These are phyloP conservation scores for Limanda limanda DNA, from an alignment of 2,113 vertebrate species.

Conservation along the genomic window DNA sequence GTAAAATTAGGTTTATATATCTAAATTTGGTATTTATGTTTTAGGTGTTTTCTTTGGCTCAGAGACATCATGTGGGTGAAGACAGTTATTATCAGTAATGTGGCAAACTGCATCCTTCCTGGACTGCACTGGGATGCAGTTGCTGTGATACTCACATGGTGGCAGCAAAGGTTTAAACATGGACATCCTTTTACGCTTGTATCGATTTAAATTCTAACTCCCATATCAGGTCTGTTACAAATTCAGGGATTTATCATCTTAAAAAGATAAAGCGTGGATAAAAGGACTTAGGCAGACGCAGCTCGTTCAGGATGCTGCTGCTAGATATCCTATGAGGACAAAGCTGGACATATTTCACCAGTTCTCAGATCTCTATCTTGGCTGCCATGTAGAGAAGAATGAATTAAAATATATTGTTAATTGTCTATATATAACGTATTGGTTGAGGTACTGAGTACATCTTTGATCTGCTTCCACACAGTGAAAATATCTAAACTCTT, in stretches of 20 bases:
- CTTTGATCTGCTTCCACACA: no score
- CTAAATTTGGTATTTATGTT: background rate
- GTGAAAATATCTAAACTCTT: no score
- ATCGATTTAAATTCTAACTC: background rate
- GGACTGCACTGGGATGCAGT: conserved; percentile 40
- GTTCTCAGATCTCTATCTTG: no score
- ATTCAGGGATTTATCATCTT: background rate
- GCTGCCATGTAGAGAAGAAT: no score
- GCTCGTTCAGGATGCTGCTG: background rate
- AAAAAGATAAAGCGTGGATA: background rate
- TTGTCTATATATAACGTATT: no score
- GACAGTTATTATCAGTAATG: background rate
- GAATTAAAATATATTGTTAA: no score
- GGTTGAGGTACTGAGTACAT: no score
- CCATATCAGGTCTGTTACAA: background rate
- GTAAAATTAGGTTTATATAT: background rate
- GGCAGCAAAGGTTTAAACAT: conserved; percentile 71
- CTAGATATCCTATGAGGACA: no score
- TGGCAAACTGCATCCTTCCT: background rate
- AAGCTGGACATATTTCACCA: no score
- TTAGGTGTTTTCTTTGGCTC: background rate
- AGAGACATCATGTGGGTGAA: background rate
- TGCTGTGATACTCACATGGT: conserved; percentile 47
- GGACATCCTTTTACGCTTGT: background rate
- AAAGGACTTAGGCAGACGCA: background rate